phyloP scores from a whole-genome alignment of 2,888 invertebrate species.

The Zaprionus lineosus region DNA sequence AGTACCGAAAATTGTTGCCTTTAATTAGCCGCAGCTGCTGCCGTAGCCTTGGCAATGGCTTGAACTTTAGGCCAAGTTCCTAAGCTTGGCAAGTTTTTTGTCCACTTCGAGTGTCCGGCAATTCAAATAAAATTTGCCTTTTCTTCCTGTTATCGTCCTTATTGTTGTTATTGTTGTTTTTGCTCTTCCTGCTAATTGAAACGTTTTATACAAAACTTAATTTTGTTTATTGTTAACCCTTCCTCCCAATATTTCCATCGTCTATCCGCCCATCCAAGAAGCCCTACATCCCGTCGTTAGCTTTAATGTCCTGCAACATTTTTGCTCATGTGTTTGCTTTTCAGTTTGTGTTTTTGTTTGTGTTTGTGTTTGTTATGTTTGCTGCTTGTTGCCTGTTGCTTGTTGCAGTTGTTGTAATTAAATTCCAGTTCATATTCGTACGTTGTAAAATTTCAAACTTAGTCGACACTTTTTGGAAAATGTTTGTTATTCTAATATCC shows the following conservation, averaged over 20 bases:
- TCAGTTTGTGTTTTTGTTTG: not conserved
- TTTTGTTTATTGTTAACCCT: conserved; percentile 38
- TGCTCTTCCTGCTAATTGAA: conserved; percentile 67
- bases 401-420: conserved; percentile 14
- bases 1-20: conserved; percentile 43
- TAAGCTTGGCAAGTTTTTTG: conserved; percentile 10
- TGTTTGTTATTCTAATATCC: too few relatives aligned
- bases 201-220: conserved; percentile 59
- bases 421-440: conserved; percentile 18
- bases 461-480: not conserved
- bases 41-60: conserved; percentile 39
- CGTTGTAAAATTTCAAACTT: conserved; percentile 14
- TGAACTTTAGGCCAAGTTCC: conserved; percentile 61
- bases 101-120: conserved; percentile 26
- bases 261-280: too few relatives aligned
- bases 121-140: conserved; percentile 34
- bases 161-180: conserved; percentile 7
- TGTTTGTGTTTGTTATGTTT: conserved; percentile 3
- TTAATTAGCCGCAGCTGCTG: conserved; percentile 71
- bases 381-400: not conserved
- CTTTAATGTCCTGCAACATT: conserved; percentile 16
- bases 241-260: not conserved
- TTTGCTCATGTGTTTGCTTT: conserved; percentile 5
- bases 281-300: too few relatives aligned
- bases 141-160: conserved; percentile 6